Evolutionary conservation across 2,797 vertebrate genomes (phyloP).

Genomic region (Poeciliopsis paucimaculata): DNA sequence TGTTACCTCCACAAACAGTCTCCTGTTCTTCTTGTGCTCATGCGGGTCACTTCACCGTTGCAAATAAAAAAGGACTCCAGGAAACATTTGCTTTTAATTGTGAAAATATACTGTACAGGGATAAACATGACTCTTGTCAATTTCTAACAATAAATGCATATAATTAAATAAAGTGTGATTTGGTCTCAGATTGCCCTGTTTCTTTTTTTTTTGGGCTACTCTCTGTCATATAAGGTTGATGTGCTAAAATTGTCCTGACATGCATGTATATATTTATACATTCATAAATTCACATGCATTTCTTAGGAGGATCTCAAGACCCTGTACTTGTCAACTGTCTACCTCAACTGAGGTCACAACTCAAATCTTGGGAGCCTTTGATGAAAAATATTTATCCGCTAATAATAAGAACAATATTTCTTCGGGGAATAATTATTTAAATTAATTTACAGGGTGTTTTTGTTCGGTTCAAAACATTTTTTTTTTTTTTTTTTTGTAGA

Average conservation of each 20-base stretch:
- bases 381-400: conserved; percentile 37
- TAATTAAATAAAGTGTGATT: neutral
- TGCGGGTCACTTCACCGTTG: too few relatives aligned
- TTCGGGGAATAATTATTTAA: neutral
- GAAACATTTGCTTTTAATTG: neutral
- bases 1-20: too few relatives aligned
- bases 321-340: neutral
- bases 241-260: neutral
- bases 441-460: neutral
- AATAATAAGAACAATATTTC: conserved; percentile 11
- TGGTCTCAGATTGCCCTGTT: neutral
- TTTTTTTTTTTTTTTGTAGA: too few relatives aligned
- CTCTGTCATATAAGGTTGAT: neutral
- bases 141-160: neutral
- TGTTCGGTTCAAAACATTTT: neutral
- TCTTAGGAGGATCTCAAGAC: neutral
- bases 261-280: neutral
- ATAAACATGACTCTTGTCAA: neutral
- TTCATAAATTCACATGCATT: neutral
- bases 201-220: neutral
- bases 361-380: neutral
- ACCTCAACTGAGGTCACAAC: neutral
- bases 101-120: neutral
- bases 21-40: too few relatives aligned
- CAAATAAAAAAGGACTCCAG: too few relatives aligned